Evolutionary conservation across 2,113 vertebrate species (phyloP), one percentile per base, ranked within the genome.

Genomic region (Crocuta crocuta): DNA sequence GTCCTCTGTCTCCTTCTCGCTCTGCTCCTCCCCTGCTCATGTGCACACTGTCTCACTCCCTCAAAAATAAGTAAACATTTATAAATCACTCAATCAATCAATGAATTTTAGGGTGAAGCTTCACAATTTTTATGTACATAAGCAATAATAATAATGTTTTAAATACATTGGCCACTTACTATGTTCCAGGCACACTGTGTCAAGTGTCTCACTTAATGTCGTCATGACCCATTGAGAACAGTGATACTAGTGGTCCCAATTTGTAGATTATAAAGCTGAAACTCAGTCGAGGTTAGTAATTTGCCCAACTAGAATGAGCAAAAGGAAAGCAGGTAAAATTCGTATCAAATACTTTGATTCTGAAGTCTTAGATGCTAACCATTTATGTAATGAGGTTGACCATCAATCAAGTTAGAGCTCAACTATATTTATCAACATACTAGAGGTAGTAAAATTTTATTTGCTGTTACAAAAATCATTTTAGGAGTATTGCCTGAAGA

Each of bases 341-440:
- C 84, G 35, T 35, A 74, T 33, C 8, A 9, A 24, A 24, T 16
- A 17, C 48, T 39, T 45, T 35, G 16, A 53, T 43, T 63, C 48
- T 68, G 33, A 61, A 71, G 33, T 11, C 24, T 21, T 2, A 1
- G 39, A 74, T 21, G 70, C 65, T 91, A n/a, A 43, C 8, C 31
- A 58, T 11, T 23, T 48, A 15, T 0, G 7, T 5, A n/a, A 43
- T 43, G 23, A 82, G 43, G 1, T 0, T 45, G 11, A 48, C 13
- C 23, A 21, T 35, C 2, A 35, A 21, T 35, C 2, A 35, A 50
- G 10, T 83, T 31, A 92, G 66, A 89, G 53, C 12, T 45, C 35
- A 21, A 6, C 39, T 53, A 0, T 45, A 15, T 63, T 58, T 76
- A 71, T 43, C 58, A 73, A 45, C 71, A 82, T 43, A 16, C 7